Conservation (phyloP, 2,113 vertebrate genomes). For the Setophaga coronata region DNA sequence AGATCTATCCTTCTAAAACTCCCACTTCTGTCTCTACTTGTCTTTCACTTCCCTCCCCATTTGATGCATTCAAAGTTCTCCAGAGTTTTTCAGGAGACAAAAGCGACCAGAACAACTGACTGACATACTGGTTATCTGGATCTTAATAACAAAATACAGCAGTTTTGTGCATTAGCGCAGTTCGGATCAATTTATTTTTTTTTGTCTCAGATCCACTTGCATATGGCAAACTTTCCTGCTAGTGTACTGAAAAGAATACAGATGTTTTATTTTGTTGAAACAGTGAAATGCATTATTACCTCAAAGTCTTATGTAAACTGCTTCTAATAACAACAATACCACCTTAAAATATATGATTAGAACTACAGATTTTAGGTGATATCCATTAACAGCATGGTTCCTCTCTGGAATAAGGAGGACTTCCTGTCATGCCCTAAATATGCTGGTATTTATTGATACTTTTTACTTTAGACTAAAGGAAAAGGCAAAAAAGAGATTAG, state of each 20-base stretch:
- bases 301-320: not conserved
- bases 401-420: not conserved
- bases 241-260: not conserved
- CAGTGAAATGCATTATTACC: not conserved
- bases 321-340: not conserved
- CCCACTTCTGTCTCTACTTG: slow-evolving; percentile 36
- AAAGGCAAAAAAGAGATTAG: not conserved
- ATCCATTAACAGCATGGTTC: not conserved
- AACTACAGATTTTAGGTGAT: not conserved
- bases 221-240: not conserved
- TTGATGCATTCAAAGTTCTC: slow-evolving; percentile 8
- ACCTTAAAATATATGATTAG: not conserved
- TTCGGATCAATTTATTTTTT: not conserved
- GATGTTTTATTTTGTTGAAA: not conserved
- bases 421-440: not conserved
- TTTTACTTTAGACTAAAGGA: not conserved
- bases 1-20: slow-evolving; percentile 34
- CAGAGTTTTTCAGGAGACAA: slow-evolving; percentile 5
- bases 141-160: not conserved
- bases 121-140: not conserved
- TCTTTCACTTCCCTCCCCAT: slow-evolving; percentile 24
- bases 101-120: not conserved
- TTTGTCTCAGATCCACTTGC: not conserved
- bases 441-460: not conserved
- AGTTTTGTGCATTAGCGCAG: not conserved